Conservation (phyloP, 2,888 invertebrate genomes). For the Hylaea fasciaria region DNA sequence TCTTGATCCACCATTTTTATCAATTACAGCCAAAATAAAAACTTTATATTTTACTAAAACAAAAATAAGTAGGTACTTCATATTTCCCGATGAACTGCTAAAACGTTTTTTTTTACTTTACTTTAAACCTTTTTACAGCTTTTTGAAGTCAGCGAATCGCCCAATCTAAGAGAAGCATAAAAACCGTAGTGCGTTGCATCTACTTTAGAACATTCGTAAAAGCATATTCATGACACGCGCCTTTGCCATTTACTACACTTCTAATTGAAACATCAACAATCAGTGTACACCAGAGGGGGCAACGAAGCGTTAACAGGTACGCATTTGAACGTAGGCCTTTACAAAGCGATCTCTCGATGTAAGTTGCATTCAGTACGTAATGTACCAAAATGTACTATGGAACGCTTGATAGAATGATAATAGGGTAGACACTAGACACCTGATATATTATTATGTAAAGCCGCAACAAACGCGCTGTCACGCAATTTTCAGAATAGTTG, state of each 20-base stretch:
- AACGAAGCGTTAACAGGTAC: constrained; percentile 53
- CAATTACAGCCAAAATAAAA: too few relatives aligned
- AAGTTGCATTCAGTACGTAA: constrained; percentile 11
- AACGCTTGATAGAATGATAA: background rate
- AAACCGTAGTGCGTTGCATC: constrained; percentile 1
- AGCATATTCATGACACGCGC: constrained; percentile 31
- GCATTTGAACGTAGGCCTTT: constrained; percentile 51
- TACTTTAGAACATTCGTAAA: constrained; percentile 22
- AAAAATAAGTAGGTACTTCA: too few relatives aligned
- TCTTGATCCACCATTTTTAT: too few relatives aligned
- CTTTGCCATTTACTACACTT: constrained; percentile 49
- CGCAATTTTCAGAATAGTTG: too few relatives aligned
- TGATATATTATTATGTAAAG: too few relatives aligned
- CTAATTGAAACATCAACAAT: constrained; percentile 57
- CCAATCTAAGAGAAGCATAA: constrained; percentile 9
- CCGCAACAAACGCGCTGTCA: too few relatives aligned
- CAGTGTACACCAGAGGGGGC: constrained; percentile 49
- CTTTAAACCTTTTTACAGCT: too few relatives aligned
- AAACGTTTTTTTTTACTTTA: too few relatives aligned
- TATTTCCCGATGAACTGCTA: too few relatives aligned
- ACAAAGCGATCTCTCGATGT: constrained; percentile 29
- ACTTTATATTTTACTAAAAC: too few relatives aligned
- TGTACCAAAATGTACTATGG: background rate
- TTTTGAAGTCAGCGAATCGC: constrained; percentile 5
- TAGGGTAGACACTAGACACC: too few relatives aligned